phyloP scores from a whole-genome alignment of 2,797 vertebrate genomes.

The Pterois miles region DNA sequence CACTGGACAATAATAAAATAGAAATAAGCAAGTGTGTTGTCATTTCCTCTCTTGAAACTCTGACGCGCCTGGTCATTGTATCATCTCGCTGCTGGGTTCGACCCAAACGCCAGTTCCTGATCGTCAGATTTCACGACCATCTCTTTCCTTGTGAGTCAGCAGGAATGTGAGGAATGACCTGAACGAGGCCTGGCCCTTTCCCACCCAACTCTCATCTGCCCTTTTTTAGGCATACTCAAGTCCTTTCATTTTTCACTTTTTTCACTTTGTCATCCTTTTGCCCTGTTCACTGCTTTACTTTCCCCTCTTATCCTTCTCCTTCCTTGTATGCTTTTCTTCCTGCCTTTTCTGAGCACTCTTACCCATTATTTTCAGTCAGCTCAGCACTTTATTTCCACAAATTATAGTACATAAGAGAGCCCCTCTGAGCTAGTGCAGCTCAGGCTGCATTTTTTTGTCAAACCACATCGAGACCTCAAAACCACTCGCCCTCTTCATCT shows the following conservation, averaged over 20 bases:
- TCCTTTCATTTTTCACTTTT: constrained; percentile 48
- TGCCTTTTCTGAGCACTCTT: constrained; percentile 38
- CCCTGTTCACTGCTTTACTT: constrained; percentile 15
- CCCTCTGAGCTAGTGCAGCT: constrained; percentile 50
- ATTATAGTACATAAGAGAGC: constrained; percentile 68
- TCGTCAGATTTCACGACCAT: constrained; percentile 35
- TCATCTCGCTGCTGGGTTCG: constrained; percentile 30
- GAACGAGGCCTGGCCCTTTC: constrained; percentile 54
- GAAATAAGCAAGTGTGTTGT: constrained; percentile 18
- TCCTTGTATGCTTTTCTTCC: constrained; percentile 39
- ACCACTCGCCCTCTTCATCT: constrained; percentile 61
- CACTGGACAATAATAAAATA: constrained; percentile 5
- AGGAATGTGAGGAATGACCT: constrained; percentile 84
- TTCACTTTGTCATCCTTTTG: constrained; percentile 43
- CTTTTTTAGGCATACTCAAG: constrained; percentile 80
- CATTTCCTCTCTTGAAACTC: constrained; percentile 22
- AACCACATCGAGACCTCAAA: constrained; percentile 69
- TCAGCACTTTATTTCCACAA: constrained; percentile 75
- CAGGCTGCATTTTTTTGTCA: constrained; percentile 63
- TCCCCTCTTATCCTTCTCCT: constrained; percentile 9
- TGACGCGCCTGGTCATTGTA: not conserved
- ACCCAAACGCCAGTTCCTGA: constrained; percentile 38
- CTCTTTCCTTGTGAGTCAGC: constrained; percentile 77
- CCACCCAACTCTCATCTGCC: constrained; percentile 74
- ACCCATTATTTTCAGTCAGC: constrained; percentile 60